A percentile compares a stretch with the other conserved stretches of the same genome.
phyloP scores from a whole-genome alignment of 1,140 invertebrate genomes.

The Nasonia giraulti region DNA sequence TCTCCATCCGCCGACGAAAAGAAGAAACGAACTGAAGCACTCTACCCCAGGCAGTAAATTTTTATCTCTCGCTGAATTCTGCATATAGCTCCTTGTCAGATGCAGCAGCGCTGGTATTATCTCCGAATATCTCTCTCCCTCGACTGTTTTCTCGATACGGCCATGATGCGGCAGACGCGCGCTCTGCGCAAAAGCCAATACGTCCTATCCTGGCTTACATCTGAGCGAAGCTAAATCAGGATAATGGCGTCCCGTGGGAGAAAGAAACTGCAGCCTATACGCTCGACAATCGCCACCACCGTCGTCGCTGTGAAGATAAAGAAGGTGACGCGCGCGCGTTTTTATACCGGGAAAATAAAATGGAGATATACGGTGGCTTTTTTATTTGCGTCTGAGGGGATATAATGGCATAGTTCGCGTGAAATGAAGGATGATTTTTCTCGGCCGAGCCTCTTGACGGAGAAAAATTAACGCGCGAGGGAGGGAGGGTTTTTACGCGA shows the following conservation, averaged over 20 bases:
- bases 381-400: not conserved
- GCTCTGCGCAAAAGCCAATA: constrained; percentile 37
- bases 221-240: constrained; percentile 63
- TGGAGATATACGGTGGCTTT: not conserved
- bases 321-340: constrained; percentile 50
- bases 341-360: constrained; percentile 37
- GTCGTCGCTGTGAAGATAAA: constrained; percentile 45
- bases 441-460: not conserved
- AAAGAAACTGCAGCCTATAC: constrained; percentile 10
- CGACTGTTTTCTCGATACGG: not conserved
- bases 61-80: not conserved
- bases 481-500: constrained; percentile 2
- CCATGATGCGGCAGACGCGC: not conserved
- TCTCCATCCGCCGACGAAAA: not conserved
- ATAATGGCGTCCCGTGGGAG: constrained; percentile 69
- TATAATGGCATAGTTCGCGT: not conserved
- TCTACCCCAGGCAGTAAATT: not conserved
- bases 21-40: not conserved
- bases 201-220: constrained; percentile 47
- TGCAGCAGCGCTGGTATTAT: not conserved
- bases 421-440: constrained; percentile 38
- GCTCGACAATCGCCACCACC: constrained; percentile 24
- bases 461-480: constrained; percentile 15
- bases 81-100: constrained; percentile 33
- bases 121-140: constrained; percentile 22